Base-by-base conservation (phyloP, 2,797 vertebrate genomes). In the Morelia viridis region DNA sequence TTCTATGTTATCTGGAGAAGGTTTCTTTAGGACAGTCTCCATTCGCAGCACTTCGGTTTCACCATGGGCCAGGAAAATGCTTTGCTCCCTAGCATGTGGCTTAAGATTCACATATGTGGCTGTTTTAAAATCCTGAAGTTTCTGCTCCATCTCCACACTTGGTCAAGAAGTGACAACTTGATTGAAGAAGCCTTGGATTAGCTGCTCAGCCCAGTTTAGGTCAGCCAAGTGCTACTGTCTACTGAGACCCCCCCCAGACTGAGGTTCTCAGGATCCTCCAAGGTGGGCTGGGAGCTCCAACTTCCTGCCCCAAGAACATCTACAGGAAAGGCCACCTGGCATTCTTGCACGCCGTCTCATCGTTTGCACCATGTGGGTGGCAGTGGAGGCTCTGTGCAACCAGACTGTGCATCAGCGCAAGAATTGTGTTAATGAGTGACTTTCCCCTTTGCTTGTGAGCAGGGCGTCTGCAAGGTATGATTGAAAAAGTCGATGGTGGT, bases 391-490 rank as follows among this genome's bases (percentile, higher is more conserved):
- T 80, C 19, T 46, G 60, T 62, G 15, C 13, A n/a, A 17, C 41
- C 26, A 64, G 35, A 15, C 26, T 9, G 35, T n/a, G 28, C n/a
- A 13, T 13, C 10, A 9, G 8, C 35, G 28, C 22, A 91, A 93
- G 91, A 92, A 92, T 93, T 89, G 92, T 93, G 93, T 94, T 85
- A 91, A 28, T 6, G 46, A 91, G 90, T 13, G 57, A 71, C 85
- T 71, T 90, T 90, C 0, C 31, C 17, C 7, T 22, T 41, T 41
- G 71, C 35, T 41, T 76, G 31, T 76, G 35, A 17, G 19, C 17
- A 60, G 17, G 17, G 8, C 41, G 3, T 76, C 71, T 76, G 71
- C 35, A 41, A 80, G 35, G 8, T 10, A 11, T 17, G 19, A 5
- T 5, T 22, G 71, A 1, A 17, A 80, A 80, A 80, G 22, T 24